Percentiles rank a stretch among this genome's conserved stretches.
Conservation (phyloP, 2,797 vertebrate species). For the Sebastes itinus region DNA sequence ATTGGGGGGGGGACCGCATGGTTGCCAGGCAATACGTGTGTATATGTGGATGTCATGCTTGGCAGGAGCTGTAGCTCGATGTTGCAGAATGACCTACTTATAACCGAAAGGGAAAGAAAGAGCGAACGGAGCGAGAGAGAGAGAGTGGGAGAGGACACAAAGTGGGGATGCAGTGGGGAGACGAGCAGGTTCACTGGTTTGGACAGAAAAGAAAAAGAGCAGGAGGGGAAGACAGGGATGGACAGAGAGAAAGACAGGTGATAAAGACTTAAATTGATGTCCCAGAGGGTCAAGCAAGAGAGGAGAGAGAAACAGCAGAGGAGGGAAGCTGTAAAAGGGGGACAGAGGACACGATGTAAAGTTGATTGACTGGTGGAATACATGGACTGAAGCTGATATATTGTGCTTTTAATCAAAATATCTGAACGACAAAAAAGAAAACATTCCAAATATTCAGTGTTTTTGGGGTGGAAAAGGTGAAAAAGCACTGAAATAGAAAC, state of each 20-base stretch:
- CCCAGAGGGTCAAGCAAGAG: not conserved
- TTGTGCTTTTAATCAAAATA: not conserved
- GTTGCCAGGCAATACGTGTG: slow-evolving; percentile 64
- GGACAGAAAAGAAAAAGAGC: not conserved
- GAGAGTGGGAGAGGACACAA: not conserved
- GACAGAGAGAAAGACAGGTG: not conserved
- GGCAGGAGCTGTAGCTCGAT: slow-evolving; percentile 67
- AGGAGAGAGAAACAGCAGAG: not conserved
- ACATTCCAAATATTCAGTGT: not conserved
- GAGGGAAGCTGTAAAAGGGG: not conserved
- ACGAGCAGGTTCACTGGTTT: not conserved
- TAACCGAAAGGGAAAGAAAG: slow-evolving; percentile 38
- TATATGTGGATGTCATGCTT: slow-evolving; percentile 68
- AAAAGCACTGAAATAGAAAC: not conserved
- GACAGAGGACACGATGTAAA: not conserved
- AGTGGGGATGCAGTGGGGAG: not conserved
- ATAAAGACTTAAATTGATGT: not conserved
- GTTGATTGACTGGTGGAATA: not conserved
- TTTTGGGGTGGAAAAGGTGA: not conserved
- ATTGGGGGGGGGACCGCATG: not conserved
- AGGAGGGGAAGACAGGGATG: not conserved
- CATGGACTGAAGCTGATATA: not conserved
- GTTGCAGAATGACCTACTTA: slow-evolving; percentile 83
- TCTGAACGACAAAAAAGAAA: not conserved
- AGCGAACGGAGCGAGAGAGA: slow-evolving; percentile 4